Evolutionary conservation across 30 jellyfish, hydroid and myxozoan genomes (phyloP).

Genomic region (Chironex yamaguchii): DNA sequence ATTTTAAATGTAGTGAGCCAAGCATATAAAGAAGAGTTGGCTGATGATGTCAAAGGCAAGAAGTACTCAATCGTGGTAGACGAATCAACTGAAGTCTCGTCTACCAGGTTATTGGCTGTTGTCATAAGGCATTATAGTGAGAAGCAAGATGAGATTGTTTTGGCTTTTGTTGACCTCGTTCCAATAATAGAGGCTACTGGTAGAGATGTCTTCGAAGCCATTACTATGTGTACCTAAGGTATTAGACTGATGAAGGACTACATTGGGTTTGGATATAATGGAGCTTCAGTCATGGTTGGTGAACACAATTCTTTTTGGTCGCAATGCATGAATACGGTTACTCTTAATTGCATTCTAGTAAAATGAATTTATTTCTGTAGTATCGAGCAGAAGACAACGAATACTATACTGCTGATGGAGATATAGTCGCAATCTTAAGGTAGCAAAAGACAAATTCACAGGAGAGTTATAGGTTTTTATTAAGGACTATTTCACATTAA

Average conservation of each 20-base stretch:
- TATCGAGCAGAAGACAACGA: no score
- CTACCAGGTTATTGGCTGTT: conserved; percentile 45
- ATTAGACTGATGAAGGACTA: conserved; percentile 47
- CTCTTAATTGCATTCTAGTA: conserved; percentile 68
- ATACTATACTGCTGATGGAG: no score
- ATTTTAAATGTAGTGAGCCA: conserved; percentile 45
- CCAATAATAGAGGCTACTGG: conserved; percentile 56
- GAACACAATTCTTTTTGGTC: conserved; percentile 78
- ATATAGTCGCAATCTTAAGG: no score
- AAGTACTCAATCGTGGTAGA: conserved; percentile 44
- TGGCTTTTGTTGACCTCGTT: conserved; percentile 63
- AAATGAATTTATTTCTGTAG: conserved; percentile 78
- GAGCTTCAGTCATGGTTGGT: conserved; percentile 80
- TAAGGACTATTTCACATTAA: no score
- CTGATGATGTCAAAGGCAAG: conserved; percentile 49
- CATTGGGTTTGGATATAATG: conserved; percentile 53
- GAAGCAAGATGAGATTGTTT: conserved; percentile 17
- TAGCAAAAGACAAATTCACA: no score
- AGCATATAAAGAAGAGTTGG: conserved; percentile 44
- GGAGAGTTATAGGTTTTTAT: no score
- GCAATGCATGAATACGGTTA: conserved; percentile 33
- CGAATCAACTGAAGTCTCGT: conserved; percentile 65
- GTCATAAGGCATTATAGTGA: conserved; percentile 36
- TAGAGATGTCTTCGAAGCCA: conserved; percentile 35
- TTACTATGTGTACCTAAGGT: conserved; percentile 18